Conservation (phyloP, 2,113 vertebrate species). For the Paraplagusia blochii region DNA sequence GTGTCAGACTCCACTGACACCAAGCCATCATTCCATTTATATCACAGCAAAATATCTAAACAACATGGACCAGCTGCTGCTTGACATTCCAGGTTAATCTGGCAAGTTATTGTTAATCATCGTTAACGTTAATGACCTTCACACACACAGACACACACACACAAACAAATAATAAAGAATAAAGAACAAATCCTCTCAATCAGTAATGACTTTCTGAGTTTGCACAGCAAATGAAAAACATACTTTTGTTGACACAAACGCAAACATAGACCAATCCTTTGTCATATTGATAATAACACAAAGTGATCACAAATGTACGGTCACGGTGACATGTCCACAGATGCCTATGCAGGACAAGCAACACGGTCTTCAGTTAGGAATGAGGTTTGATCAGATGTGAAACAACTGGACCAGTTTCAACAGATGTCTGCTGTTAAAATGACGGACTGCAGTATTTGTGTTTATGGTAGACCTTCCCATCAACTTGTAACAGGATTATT, state of each 20-base stretch:
- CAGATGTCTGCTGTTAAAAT: too few relatives aligned
- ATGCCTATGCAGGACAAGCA: conserved; percentile 33
- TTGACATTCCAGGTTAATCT: too few relatives aligned
- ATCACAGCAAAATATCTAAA: too few relatives aligned
- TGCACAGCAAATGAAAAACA: conserved; percentile 38
- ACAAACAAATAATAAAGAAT: conserved; percentile 50
- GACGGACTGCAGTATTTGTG: too few relatives aligned
- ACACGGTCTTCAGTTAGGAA: conserved; percentile 6
- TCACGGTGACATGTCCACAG: conserved; percentile 34
- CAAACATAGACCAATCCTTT: conserved; percentile 42
- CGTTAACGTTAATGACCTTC: conserved; percentile 54
- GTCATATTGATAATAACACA: conserved; percentile 49
- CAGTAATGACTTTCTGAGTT: conserved; percentile 51
- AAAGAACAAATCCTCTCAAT: conserved; percentile 46
- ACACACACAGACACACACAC: conserved; percentile 53
- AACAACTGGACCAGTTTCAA: too few relatives aligned
- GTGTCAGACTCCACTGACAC: too few relatives aligned
- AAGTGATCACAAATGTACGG: conserved; percentile 35
- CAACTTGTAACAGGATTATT: too few relatives aligned
- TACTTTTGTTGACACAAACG: conserved; percentile 46
- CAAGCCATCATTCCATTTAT: too few relatives aligned
- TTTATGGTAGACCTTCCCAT: too few relatives aligned
- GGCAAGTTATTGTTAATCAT: conserved; percentile 17
- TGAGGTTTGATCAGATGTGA: too few relatives aligned
- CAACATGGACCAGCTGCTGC: too few relatives aligned